phyloP scores from a whole-genome alignment of 2,113 vertebrate genomes.

The Otocyon megalotis region DNA sequence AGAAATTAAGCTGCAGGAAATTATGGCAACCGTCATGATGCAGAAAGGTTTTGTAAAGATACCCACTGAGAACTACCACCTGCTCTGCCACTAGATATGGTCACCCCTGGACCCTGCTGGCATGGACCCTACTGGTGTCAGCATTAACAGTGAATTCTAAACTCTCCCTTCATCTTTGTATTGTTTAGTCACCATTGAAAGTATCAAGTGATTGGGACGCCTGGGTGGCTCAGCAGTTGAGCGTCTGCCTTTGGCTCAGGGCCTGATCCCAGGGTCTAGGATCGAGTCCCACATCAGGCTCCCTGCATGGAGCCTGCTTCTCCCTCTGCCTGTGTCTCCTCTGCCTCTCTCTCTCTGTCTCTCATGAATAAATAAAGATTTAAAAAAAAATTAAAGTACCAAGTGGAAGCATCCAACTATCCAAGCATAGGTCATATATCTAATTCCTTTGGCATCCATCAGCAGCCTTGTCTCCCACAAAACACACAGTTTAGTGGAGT shows the following conservation, averaged over 20 bases:
- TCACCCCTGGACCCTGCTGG: too few species aligned
- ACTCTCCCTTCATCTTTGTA: background rate
- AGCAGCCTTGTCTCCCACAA: background rate
- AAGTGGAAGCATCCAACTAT: background rate
- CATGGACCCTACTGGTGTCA: background rate
- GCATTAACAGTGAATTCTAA: background rate
- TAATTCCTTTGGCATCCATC: background rate
- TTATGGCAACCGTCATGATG: background rate
- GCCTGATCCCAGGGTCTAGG: too few species aligned
- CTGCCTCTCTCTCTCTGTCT: too few species aligned
- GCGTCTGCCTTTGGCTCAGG: too few species aligned
- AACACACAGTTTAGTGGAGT: rapidly evolving
- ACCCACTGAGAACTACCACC: background rate
- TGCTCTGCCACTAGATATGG: background rate
- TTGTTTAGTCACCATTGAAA: background rate
- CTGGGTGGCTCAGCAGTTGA: too few species aligned
- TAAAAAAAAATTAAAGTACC: background rate
- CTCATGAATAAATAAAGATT: too few species aligned
- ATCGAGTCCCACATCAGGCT: too few species aligned
- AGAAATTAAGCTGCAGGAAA: background rate
- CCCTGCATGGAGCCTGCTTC: too few species aligned
- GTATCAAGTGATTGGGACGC: background rate
- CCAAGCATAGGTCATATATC: background rate
- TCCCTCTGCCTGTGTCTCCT: too few species aligned
- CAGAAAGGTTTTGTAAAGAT: background rate